phyloP scores from a whole-genome alignment of 1,140 invertebrate genomes.

The Eubasilissa regina region DNA sequence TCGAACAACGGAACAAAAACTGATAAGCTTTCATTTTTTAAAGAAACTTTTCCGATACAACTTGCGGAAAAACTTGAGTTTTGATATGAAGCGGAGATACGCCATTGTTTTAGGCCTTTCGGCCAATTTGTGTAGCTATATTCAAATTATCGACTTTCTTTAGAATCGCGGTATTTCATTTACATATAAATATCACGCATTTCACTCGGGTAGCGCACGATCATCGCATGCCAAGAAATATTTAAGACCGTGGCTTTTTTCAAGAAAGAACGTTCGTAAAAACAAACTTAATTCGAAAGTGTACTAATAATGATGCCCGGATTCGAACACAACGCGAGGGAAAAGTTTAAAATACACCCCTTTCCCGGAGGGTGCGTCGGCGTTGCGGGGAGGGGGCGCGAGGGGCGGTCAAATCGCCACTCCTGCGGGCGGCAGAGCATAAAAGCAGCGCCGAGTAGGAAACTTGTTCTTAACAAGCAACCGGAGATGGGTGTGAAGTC shows the following conservation, averaged over 20 bases:
- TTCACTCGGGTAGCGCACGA: constrained; percentile 27
- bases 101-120: background rate
- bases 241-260: constrained; percentile 12
- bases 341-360: constrained; percentile 51
- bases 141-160: constrained; percentile 37
- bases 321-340: constrained; percentile 34
- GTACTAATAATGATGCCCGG: constrained; percentile 38
- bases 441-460: constrained; percentile 57
- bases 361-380: background rate
- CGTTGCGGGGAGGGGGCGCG: background rate
- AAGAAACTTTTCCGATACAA: no score
- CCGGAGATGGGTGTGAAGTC: constrained; percentile 58
- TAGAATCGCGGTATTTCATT: constrained; percentile 34
- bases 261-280: constrained; percentile 21
- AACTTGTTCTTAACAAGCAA: constrained; percentile 60
- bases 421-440: constrained; percentile 51
- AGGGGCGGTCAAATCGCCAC: constrained; percentile 39
- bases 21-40: no score
- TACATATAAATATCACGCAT: constrained; percentile 40
- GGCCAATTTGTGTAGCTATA: constrained; percentile 11
- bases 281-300: constrained; percentile 37
- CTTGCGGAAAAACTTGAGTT: no score
- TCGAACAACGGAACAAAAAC: no score
- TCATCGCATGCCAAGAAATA: constrained; percentile 29
- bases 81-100: background rate